These are phyloP conservation scores for Cryptomyrus ogoouensis DNA, from an alignment of 2,113 vertebrate species.

Conservation along the genomic window DNA sequence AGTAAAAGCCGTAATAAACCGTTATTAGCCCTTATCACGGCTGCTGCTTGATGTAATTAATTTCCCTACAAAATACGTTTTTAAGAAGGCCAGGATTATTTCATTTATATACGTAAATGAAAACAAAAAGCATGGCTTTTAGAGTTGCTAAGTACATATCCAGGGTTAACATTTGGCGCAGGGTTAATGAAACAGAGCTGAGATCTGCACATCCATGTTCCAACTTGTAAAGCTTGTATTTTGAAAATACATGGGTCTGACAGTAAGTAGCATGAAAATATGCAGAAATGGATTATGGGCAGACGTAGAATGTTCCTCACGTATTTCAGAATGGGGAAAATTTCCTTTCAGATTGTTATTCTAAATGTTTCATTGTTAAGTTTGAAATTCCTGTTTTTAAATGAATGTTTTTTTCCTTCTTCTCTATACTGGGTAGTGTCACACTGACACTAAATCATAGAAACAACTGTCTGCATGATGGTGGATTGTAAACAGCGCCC, in stretches of 20 bases:
- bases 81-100: constrained; percentile 39
- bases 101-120: constrained; percentile 34
- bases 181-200: not conserved
- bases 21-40: constrained; percentile 60
- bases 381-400: not conserved
- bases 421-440: not conserved
- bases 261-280: not conserved
- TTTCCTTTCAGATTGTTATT: not conserved
- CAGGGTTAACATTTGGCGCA: not conserved
- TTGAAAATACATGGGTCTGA: not conserved
- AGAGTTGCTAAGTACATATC: not conserved
- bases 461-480: not conserved
- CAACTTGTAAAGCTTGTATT: not conserved
- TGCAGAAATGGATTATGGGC: not conserved
- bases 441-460: not conserved
- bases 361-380: not conserved
- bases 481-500: not conserved
- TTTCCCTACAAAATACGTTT: constrained; percentile 55
- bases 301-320: not conserved
- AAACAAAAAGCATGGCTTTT: constrained; percentile 1
- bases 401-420: not conserved
- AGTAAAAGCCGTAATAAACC: constrained; percentile 52
- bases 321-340: not conserved
- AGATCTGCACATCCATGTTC: not conserved
- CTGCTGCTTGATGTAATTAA: constrained; percentile 57